phyloP scores from a whole-genome alignment of 2,113 vertebrate genomes.

The Onychostruthus taczanowskii region DNA sequence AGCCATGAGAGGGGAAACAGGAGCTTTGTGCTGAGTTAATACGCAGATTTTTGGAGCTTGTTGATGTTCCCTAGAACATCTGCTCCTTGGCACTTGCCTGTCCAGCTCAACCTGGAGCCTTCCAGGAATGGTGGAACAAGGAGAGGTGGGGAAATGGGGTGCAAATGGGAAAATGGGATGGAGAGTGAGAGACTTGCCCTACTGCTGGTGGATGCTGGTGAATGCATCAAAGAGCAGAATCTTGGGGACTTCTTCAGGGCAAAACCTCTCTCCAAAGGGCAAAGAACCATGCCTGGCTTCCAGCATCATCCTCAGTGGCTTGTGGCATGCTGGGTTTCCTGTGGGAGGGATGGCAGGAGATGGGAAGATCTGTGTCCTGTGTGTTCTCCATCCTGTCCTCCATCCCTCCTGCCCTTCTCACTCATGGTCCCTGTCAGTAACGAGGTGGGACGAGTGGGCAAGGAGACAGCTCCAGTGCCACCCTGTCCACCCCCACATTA shows the following conservation, averaged over 20 bases:
- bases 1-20: not conserved
- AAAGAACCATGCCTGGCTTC: not conserved
- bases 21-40: not conserved
- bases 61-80: not conserved
- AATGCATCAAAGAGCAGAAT: not conserved
- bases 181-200: fast-evolving
- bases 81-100: not conserved
- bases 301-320: not conserved
- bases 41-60: not conserved
- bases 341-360: not conserved
- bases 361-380: fast-evolving
- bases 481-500: slow-evolving; percentile 69
- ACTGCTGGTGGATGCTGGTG: not conserved
- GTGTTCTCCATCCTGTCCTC: fast-evolving
- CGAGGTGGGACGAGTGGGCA: slow-evolving; percentile 52
- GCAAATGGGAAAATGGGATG: not conserved
- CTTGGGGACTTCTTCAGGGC: not conserved
- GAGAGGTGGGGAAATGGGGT: not conserved
- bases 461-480: slow-evolving; percentile 15
- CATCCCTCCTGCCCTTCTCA: not conserved
- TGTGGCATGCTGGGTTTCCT: fast-evolving
- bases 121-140: not conserved
- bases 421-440: not conserved
- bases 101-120: not conserved
- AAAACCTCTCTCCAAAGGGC: not conserved